Percentiles rank a stretch among this genome's conserved stretches.
These are phyloP conservation scores for Myotis planiceps DNA, from an alignment of 2,797 vertebrate species.

Conservation along the genomic window DNA sequence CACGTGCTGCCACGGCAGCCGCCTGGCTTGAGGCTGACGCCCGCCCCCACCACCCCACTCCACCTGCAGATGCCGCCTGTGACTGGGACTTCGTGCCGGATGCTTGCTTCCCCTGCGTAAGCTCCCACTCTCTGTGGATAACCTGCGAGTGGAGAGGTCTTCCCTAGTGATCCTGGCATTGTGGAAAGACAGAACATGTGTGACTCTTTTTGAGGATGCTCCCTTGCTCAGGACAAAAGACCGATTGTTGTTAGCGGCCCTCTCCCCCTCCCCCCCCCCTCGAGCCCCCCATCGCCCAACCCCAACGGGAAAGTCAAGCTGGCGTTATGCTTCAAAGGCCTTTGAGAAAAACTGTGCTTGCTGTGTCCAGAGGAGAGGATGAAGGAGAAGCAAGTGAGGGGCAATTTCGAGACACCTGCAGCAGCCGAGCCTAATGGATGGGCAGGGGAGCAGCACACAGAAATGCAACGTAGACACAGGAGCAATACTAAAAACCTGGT, in stretches of 20 bases:
- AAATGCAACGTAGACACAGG: background rate
- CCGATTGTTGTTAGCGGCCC: background rate
- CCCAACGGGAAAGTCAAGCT: background rate
- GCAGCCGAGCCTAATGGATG: background rate
- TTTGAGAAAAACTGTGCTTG: background rate
- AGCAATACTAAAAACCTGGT: too few relatives aligned
- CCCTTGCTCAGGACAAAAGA: background rate
- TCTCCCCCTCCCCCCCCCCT: background rate
- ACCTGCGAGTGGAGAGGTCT: background rate
- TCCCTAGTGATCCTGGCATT: background rate
- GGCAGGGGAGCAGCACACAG: background rate
- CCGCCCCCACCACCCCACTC: accelerated
- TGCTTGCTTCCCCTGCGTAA: accelerated
- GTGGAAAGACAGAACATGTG: background rate
- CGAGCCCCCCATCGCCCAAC: accelerated
- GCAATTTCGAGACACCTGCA: background rate
- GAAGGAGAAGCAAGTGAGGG: background rate
- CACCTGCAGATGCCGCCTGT: background rate
- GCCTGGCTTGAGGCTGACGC: too few relatives aligned
- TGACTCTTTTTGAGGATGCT: background rate
- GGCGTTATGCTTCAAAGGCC: background rate
- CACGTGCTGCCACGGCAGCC: too few relatives aligned
- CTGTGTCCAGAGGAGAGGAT: background rate
- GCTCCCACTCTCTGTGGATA: background rate
- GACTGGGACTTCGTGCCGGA: background rate